Evolutionary conservation across 2,797 vertebrate species (phyloP).

Genomic region (Esox lucius): DNA sequence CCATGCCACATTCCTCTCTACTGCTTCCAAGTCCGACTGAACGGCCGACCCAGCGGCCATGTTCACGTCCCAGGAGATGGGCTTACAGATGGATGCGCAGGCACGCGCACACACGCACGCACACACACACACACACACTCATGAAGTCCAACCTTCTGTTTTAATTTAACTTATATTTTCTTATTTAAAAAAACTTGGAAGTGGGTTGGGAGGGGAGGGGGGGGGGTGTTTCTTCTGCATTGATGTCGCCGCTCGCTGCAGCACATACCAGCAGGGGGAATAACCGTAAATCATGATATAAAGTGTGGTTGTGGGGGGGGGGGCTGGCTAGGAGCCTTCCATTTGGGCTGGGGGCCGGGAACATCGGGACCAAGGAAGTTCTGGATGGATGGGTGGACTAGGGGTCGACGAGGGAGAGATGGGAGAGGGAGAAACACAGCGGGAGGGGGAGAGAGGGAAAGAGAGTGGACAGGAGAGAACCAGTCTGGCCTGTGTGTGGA

Average conservation of each 20-base stretch:
- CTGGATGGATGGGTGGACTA: background rate
- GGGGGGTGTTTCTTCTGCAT: background rate
- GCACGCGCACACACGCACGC: background rate
- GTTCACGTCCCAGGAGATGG: background rate
- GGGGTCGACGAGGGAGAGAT: background rate
- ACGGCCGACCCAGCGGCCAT: slow-evolving; percentile 47
- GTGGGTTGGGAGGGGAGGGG: background rate
- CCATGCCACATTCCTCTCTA: slow-evolving; percentile 74
- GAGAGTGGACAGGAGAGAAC: background rate
- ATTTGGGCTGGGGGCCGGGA: background rate
- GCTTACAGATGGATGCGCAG: background rate
- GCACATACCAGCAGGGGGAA: background rate
- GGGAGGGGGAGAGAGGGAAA: slow-evolving; percentile 32
- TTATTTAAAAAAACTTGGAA: background rate
- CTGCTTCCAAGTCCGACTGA: slow-evolving; percentile 64
- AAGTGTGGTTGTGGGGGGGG: background rate
- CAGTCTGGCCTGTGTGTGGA: slow-evolving; percentile 14
- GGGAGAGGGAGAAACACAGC: slow-evolving; percentile 51
- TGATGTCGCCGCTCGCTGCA: background rate
- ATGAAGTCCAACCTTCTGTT: slow-evolving; percentile 29
- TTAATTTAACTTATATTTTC: slow-evolving; percentile 51
- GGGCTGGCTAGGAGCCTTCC: background rate
- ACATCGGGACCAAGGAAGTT: background rate
- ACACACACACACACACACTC: background rate
- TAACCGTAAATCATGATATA: background rate